Conservation (phyloP, 2,113 vertebrate genomes). For the Paralichthys olivaceus region DNA sequence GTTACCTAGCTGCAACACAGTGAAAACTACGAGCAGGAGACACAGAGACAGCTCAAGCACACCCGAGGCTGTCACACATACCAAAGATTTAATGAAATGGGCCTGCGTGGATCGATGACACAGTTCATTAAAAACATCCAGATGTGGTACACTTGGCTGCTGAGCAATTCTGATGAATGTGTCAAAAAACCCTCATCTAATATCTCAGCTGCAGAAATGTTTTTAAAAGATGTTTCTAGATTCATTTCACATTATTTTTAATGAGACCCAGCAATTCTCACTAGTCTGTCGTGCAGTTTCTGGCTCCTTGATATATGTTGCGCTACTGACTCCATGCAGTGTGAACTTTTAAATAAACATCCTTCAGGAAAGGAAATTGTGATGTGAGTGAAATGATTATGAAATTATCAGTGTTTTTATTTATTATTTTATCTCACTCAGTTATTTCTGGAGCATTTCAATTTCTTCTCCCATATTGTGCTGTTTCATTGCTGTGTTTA, state of each 20-base stretch:
- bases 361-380: background rate
- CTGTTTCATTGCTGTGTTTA: no score
- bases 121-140: constrained; percentile 30
- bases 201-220: background rate
- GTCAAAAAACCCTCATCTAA: background rate
- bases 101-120: background rate
- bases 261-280: background rate
- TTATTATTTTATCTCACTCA: background rate
- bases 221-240: background rate
- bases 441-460: no score
- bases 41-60: background rate
- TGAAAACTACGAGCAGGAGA: background rate
- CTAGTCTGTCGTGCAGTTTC: background rate
- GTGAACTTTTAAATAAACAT: background rate
- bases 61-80: constrained; percentile 6
- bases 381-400: background rate
- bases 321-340: background rate
- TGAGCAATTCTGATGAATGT: background rate
- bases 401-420: background rate
- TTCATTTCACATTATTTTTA: background rate
- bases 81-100: constrained; percentile 15
- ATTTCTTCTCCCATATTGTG: no score
- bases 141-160: constrained; percentile 1
- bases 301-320: background rate
- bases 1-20: constrained; percentile 7